These are phyloP conservation scores for Hyppa rectilinea DNA, from an alignment of 2,888 invertebrate species.

Conservation along the genomic window DNA sequence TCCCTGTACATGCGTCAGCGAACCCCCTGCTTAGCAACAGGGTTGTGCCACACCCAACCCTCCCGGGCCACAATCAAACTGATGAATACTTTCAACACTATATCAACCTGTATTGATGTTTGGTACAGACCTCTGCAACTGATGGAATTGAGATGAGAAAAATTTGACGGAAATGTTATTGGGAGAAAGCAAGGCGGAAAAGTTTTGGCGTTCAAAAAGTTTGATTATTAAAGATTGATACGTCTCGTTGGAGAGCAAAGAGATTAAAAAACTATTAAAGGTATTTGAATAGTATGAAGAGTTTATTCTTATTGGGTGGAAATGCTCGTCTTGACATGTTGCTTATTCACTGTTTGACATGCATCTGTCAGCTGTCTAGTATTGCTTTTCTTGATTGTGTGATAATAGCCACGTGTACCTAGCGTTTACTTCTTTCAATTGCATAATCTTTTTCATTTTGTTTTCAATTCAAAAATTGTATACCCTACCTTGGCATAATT, in stretches of 20 bases:
- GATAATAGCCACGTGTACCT: not conserved
- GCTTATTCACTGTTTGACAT: not conserved
- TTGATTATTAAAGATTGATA: slow-evolving; percentile 33
- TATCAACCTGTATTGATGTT: slow-evolving; percentile 65
- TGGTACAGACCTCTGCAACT: slow-evolving; percentile 55
- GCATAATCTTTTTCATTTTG: too few species aligned
- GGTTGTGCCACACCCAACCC: slow-evolving; percentile 78
- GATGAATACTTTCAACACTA: slow-evolving; percentile 86
- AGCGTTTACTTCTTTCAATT: not conserved
- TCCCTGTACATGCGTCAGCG: slow-evolving; percentile 71
- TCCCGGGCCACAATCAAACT: slow-evolving; percentile 82
- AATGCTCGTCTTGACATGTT: not conserved
- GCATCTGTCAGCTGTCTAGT: fast-evolving
- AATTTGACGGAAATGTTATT: slow-evolving; percentile 47
- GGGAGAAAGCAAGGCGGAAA: slow-evolving; percentile 39
- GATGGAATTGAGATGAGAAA: slow-evolving; percentile 62
- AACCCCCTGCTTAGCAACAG: slow-evolving; percentile 83
- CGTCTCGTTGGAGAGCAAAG: slow-evolving; percentile 21
- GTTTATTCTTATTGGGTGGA: not conserved
- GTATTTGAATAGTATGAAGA: not conserved
- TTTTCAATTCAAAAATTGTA: too few species aligned
- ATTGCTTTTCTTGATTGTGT: not conserved
- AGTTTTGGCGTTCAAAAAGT: slow-evolving; percentile 30
- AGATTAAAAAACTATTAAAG: not conserved
- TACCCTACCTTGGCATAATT: too few species aligned